Percentiles rank a stretch among this genome's conserved stretches.
phyloP scores from a whole-genome alignment of 2,888 invertebrate genomes.

The Oscheius sp. region DNA sequence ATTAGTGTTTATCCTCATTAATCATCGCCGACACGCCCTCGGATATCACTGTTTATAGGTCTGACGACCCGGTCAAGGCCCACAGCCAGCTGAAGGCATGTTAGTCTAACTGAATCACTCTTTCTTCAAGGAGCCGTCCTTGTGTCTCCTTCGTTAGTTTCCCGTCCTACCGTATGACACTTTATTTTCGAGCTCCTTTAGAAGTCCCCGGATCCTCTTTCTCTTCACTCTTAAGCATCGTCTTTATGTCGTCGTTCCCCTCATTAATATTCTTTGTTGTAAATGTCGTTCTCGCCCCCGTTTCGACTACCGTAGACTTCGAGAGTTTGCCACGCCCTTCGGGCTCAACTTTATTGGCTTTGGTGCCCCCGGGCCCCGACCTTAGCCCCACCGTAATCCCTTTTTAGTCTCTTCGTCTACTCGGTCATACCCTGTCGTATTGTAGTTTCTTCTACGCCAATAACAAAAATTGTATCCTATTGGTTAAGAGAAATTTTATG shows the following conservation, averaged over 20 bases:
- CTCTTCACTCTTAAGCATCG: background rate
- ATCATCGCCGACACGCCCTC: conserved; percentile 24
- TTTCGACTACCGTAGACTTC: background rate
- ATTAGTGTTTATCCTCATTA: conserved; percentile 17
- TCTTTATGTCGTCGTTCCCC: conserved; percentile 17
- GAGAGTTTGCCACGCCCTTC: conserved; percentile 18
- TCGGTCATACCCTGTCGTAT: background rate
- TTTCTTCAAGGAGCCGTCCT: conserved; percentile 21
- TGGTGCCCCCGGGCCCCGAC: conserved; percentile 20
- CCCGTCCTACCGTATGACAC: conserved; percentile 1
- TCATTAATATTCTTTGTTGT: conserved; percentile 8
- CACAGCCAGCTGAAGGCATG: conserved; percentile 10
- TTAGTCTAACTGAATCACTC: conserved; percentile 14
- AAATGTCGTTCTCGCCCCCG: conserved; percentile 27
- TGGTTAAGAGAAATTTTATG: too few species aligned
- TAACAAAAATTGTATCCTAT: too few species aligned
- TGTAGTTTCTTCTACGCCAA: too few species aligned
- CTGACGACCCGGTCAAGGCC: conserved; percentile 22
- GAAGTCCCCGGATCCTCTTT: background rate
- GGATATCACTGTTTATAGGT: conserved; percentile 24
- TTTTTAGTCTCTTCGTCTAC: background rate
- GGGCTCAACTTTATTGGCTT: conserved; percentile 28
- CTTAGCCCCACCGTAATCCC: conserved; percentile 23
- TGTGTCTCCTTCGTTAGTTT: conserved; percentile 23
- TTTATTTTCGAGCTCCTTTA: background rate